Percentiles rank a stretch among this genome's conserved stretches.
Evolutionary conservation across 2,888 invertebrate genomes (phyloP).

Genomic region (Malachius bipustulatus): DNA sequence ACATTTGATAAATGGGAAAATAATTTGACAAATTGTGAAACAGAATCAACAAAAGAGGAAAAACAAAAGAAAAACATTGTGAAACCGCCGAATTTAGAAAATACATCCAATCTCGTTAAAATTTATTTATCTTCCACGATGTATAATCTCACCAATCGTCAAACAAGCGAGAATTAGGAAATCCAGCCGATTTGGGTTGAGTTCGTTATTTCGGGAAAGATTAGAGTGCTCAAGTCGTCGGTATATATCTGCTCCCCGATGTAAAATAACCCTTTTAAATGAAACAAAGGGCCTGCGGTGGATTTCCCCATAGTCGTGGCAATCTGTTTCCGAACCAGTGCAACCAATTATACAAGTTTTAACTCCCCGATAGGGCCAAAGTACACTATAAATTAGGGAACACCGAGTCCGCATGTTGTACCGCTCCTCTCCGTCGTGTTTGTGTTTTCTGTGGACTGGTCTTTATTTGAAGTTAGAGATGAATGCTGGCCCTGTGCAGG

Average conservation of each 20-base stretch:
- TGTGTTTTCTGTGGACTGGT: constrained; percentile 9
- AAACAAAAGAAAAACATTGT: no score
- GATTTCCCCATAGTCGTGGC: constrained; percentile 27
- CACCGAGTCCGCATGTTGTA: constrained; percentile 15
- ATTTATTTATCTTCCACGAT: no score
- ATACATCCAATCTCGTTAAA: no score
- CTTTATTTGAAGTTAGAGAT: constrained; percentile 12
- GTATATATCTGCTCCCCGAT: constrained; percentile 24
- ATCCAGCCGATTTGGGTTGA: no score
- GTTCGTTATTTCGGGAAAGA: constrained; percentile 21
- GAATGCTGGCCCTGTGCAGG: no score
- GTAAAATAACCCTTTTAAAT: constrained; percentile 29
- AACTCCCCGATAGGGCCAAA: constrained; percentile 27
- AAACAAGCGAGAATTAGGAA: no score
- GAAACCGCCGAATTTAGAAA: no score
- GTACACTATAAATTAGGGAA: constrained; percentile 26
- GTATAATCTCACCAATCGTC: no score
- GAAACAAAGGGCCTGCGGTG: constrained; percentile 29
- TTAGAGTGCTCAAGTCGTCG: constrained; percentile 23
- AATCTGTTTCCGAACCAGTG: constrained; percentile 34
- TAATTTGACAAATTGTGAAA: no score
- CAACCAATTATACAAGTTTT: constrained; percentile 34
- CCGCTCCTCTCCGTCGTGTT: no score
- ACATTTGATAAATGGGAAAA: no score
- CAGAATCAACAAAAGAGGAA: no score